Evolutionary conservation across 2,888 invertebrate genomes (phyloP).

Genomic region (Athalia cordata): DNA sequence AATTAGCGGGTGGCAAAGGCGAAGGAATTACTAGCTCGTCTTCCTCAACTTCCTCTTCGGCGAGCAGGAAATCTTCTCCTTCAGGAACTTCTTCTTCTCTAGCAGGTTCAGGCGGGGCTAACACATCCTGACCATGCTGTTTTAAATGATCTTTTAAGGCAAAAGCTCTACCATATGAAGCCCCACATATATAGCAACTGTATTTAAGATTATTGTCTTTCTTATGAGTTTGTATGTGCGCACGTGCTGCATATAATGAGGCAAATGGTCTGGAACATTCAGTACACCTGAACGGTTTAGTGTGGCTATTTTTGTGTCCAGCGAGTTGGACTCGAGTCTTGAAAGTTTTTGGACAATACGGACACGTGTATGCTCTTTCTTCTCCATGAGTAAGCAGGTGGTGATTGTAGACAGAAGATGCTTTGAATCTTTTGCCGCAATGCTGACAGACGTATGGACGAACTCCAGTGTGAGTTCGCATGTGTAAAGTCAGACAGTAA

Average conservation of each 20-base stretch:
- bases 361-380: constrained; percentile 85
- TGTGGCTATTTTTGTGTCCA: constrained; percentile 88
- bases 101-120: constrained; percentile 66
- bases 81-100: constrained; percentile 68
- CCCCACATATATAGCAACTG: constrained; percentile 83
- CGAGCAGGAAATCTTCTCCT: constrained; percentile 62
- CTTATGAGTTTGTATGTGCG: constrained; percentile 85
- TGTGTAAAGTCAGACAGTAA: constrained; percentile 86
- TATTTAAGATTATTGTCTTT: constrained; percentile 83
- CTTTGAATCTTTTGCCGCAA: constrained; percentile 85
- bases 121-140: constrained; percentile 76
- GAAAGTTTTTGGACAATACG: constrained; percentile 86
- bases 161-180: constrained; percentile 84
- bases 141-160: constrained; percentile 85
- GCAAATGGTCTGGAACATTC: constrained; percentile 85
- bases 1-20: constrained; percentile 55
- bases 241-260: constrained; percentile 84
- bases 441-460: constrained; percentile 85
- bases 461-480: constrained; percentile 87
- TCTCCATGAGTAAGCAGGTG: constrained; percentile 85
- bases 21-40: constrained; percentile 57
- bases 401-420: constrained; percentile 87
- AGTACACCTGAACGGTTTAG: constrained; percentile 86
- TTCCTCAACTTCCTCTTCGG: constrained; percentile 60
- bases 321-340: constrained; percentile 87